Evolutionary conservation across 2,888 invertebrate genomes (phyloP).

Genomic region (Oscheius sp.): DNA sequence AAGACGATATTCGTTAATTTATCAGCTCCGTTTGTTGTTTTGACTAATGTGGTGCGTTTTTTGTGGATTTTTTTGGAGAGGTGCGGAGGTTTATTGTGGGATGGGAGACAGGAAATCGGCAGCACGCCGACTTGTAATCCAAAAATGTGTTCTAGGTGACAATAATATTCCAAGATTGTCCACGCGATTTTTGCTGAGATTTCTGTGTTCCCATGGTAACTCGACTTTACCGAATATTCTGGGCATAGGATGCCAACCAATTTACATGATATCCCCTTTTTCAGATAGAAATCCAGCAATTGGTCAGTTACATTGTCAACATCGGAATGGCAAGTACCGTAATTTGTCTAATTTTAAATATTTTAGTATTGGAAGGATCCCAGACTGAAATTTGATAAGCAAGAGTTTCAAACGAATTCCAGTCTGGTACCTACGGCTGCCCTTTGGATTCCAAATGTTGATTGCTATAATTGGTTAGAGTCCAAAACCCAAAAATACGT

Average conservation of each 20-base stretch:
- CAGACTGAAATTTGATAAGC: not conserved
- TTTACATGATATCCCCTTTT: not conserved
- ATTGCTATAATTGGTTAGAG: slow-evolving; percentile 11
- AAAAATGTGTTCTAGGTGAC: no score
- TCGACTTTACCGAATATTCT: no score
- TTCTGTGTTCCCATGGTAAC: no score
- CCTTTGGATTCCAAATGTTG: slow-evolving; percentile 5
- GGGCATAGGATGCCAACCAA: no score
- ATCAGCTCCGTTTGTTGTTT: not conserved
- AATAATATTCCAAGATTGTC: no score
- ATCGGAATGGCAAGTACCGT: not conserved
- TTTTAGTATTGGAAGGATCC: not conserved
- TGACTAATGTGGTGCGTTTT: not conserved
- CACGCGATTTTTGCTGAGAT: no score
- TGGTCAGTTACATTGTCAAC: slow-evolving; percentile 20
- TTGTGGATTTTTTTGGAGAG: no score
- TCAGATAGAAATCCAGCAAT: slow-evolving; percentile 3
- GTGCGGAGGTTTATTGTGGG: no score
- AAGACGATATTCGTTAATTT: not conserved
- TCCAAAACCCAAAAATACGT: not conserved
- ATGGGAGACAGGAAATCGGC: no score
- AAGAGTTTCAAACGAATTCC: not conserved
- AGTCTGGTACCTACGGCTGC: not conserved
- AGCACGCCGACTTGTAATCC: no score
- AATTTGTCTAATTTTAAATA: not conserved